A percentile compares a stretch with the other conserved stretches of the same genome.
These are phyloP conservation scores for Bothrops jararaca DNA, from an alignment of 2,113 vertebrate species.

Conservation along the genomic window DNA sequence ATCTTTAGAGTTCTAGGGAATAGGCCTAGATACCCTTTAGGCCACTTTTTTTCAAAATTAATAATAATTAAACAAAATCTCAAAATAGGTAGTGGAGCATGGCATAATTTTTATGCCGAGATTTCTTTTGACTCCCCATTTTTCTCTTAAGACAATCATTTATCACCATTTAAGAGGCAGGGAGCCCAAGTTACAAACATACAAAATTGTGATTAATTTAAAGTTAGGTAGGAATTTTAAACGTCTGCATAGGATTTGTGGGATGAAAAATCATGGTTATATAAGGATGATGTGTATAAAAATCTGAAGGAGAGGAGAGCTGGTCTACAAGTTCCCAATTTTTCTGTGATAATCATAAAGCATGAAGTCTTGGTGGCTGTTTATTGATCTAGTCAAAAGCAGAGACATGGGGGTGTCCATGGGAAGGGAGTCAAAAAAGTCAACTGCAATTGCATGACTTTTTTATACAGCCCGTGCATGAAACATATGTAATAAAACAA, in stretches of 20 bases:
- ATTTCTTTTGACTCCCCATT: not conserved
- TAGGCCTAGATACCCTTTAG: not conserved
- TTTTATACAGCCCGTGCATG: not conserved
- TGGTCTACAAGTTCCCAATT: not conserved
- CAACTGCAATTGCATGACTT: not conserved
- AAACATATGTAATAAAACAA: not conserved
- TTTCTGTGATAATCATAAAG: not conserved
- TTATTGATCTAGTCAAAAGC: not conserved
- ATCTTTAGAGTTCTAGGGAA: not conserved
- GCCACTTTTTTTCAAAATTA: slow-evolving; percentile 17
- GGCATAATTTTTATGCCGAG: not conserved
- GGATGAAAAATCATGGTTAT: not conserved
- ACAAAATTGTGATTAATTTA: not conserved
- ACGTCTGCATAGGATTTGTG: not conserved
- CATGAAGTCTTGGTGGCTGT: not conserved
- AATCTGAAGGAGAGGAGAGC: not conserved
- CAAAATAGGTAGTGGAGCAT: not conserved
- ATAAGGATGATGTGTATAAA: not conserved
- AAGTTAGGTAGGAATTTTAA: not conserved
- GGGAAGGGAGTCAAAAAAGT: not conserved
- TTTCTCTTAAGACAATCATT: not conserved
- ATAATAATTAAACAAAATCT: slow-evolving; percentile 9
- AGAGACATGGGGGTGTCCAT: not conserved
- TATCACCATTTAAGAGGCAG: not conserved
- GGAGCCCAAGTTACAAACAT: not conserved